Percentiles rank a stretch among this genome's conserved stretches.
Conservation (phyloP, 2,113 vertebrate genomes). For the Carassius carassius region DNA sequence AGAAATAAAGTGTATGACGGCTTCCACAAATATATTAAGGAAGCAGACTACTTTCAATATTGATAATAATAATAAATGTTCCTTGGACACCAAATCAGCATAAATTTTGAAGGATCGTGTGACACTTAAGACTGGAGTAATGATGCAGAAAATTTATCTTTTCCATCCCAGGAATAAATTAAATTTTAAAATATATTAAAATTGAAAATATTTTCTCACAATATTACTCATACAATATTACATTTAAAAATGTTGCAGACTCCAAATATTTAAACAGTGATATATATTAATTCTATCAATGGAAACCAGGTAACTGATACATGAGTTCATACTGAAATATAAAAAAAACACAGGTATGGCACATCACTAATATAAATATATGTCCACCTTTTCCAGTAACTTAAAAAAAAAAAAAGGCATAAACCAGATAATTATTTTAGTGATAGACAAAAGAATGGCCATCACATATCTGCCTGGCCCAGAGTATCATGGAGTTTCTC, state of each 20-base stretch:
- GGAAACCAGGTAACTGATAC: neutral
- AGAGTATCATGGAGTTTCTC: neutral
- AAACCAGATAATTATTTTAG: neutral
- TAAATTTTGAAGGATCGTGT: neutral
- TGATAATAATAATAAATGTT: neutral
- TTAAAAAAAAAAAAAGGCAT: neutral
- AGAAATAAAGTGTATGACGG: too few relatives aligned
- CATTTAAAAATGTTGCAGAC: neutral
- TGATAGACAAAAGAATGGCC: neutral
- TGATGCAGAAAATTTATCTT: neutral
- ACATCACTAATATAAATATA: neutral
- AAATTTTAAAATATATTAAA: neutral
- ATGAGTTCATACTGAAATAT: neutral
- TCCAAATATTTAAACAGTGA: neutral
- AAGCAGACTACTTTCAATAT: neutral
- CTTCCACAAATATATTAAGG: too few relatives aligned
- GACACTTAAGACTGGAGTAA: neutral
- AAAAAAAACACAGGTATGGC: neutral
- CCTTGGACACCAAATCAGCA: neutral
- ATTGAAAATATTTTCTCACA: neutral
- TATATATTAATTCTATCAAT: neutral
- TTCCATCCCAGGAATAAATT: neutral
- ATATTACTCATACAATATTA: too few relatives aligned
- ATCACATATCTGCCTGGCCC: neutral
- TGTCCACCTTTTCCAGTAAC: neutral